Percentiles rank a stretch among this genome's conserved stretches.
phyloP scores from a whole-genome alignment of 2,113 vertebrate species.

The Nematolebias whitei region DNA sequence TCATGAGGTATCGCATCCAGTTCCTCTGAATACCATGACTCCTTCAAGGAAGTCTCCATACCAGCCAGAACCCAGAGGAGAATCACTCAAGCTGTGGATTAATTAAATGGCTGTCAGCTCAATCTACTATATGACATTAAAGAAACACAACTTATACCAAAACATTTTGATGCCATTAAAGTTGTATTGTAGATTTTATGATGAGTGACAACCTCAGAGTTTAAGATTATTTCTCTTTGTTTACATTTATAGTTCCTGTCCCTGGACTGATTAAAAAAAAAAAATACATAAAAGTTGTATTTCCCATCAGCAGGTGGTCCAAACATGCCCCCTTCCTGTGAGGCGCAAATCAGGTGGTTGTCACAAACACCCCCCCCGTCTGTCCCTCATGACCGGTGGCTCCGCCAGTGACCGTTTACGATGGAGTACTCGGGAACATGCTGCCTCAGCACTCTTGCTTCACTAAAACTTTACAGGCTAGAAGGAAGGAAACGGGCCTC shows the following conservation, averaged over 20 bases:
- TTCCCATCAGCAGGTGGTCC: slow-evolving; percentile 10
- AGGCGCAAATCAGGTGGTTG: slow-evolving; percentile 49
- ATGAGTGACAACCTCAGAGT: no score
- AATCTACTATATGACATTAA: neutral
- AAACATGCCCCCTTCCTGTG: slow-evolving; percentile 56
- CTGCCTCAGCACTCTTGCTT: slow-evolving; percentile 72
- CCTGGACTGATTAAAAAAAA: neutral
- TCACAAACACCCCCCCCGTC: slow-evolving; percentile 32
- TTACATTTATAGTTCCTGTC: neutral
- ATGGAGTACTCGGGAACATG: slow-evolving; percentile 67
- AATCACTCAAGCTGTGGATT: slow-evolving; percentile 4
- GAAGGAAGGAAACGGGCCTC: slow-evolving; percentile 73
- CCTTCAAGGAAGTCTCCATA: slow-evolving; percentile 31
- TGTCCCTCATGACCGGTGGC: slow-evolving; percentile 60
- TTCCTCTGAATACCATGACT: no score
- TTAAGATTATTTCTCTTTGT: neutral
- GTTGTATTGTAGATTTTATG: neutral
- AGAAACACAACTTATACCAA: neutral
- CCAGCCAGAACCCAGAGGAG: slow-evolving; percentile 7
- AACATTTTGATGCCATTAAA: no score
- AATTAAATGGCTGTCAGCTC: neutral
- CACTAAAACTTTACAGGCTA: slow-evolving; percentile 62
- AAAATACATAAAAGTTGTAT: neutral
- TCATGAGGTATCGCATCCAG: slow-evolving; percentile 17
- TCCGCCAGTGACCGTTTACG: slow-evolving; percentile 57